These are phyloP conservation scores for Lasioglossum villosulum DNA, from an alignment of 2,888 invertebrate species.

Conservation along the genomic window DNA sequence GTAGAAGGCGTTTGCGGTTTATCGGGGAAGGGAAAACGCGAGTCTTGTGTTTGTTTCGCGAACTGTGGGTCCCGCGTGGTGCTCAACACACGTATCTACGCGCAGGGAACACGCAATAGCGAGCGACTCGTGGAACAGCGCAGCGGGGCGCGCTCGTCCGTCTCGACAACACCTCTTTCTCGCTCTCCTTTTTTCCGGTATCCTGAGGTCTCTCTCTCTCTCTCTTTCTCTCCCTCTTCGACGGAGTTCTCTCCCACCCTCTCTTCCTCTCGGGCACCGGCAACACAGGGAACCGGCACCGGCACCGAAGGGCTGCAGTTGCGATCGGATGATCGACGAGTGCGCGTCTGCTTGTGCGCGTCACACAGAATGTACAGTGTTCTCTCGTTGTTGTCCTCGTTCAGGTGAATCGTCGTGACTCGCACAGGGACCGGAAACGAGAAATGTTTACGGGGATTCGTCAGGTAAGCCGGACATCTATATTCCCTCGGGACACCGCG, in stretches of 20 bases:
- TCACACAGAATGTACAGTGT: constrained; percentile 43
- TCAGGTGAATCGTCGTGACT: constrained; percentile 9
- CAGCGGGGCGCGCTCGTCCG: constrained; percentile 43
- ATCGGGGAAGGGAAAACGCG: neutral
- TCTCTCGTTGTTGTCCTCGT: neutral
- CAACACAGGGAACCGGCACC: constrained; percentile 49
- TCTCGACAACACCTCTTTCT: constrained; percentile 48
- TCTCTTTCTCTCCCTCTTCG: constrained; percentile 18
- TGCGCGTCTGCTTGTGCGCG: constrained; percentile 51
- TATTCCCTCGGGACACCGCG: neutral
- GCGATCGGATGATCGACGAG: constrained; percentile 74
- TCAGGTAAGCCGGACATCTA: constrained; percentile 40
- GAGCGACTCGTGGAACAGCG: constrained; percentile 48
- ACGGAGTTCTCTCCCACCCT: constrained; percentile 25
- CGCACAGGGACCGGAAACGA: constrained; percentile 6
- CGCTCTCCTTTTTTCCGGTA: constrained; percentile 37
- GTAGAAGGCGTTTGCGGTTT: neutral
- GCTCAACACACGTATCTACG: neutral
- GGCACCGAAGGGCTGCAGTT: constrained; percentile 68
- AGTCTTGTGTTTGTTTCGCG: neutral
- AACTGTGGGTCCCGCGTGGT: neutral
- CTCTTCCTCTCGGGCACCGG: constrained; percentile 37
- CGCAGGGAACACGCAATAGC: constrained; percentile 6
- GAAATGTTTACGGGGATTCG: constrained; percentile 45
- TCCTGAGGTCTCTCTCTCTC: constrained; percentile 21